Evolutionary conservation across 2,113 vertebrate genomes (phyloP), one percentile per base, ranked within the genome.

Genomic region (Cacatua alba): DNA sequence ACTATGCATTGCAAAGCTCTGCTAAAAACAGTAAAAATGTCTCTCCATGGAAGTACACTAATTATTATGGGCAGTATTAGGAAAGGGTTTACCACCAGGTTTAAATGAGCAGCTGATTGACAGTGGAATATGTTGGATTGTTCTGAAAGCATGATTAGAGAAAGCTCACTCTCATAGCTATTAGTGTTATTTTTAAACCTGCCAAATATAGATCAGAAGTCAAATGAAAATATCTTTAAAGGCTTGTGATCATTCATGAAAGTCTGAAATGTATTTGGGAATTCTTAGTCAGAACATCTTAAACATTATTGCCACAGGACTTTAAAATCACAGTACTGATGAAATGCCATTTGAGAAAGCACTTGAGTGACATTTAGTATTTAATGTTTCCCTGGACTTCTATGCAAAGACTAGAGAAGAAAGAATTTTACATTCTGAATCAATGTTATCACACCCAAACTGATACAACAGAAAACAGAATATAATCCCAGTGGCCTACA

Each of bases 141-240:
- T 95, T 95, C 92, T 91, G 72, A 91, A 96, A 79, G 62, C 39
- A 67, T 88, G 88, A 96, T 95, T 95, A 92, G 31, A 93, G 33
- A 92, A 94, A 86, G 17, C 75, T 88, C 44, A 67, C 29, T 91
- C 44, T 92, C 78, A 57, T 12, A 82, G 68, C 59, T 92, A 91
- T 86, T 86, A 95, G 19, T 0, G 1, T 72, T 95, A 96, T 97
- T 95, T 97, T 97, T 90, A 95, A 94, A 84, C 39, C 49, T 84
- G 24, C 82, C 79, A 86, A 91, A 91, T 91, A 95, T 91, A 96
- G 87, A 94, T 46, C 44, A 84, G 48, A 95, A 95, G 70, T 68
- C 57, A 95, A 86, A 89, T 82, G 26, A 90, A 91, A 97, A 90
- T 93, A 78, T 59, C 51, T 82, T 84, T 76, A 90, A 93, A 88